Percentiles rank a stretch among this genome's conserved stretches.
These are phyloP conservation scores for Rotaria sp. DNA, from an alignment of 2,888 invertebrate genomes.

Conservation along the genomic window DNA sequence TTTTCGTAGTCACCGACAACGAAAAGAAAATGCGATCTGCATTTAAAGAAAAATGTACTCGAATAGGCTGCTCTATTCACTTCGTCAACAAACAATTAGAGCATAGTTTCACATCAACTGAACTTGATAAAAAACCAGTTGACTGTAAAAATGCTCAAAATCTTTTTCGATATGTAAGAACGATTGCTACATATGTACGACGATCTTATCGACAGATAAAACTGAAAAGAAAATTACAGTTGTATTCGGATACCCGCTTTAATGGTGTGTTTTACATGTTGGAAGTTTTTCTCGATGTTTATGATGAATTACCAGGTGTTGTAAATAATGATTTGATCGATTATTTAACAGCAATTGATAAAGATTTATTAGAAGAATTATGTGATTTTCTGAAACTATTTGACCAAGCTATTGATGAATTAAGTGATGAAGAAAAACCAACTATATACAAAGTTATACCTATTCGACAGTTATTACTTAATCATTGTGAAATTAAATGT, in stretches of 20 bases:
- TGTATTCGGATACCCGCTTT: background rate
- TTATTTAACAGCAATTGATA: background rate
- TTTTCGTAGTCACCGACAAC: background rate
- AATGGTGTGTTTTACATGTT: background rate
- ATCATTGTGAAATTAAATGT: background rate
- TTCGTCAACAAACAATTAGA: background rate
- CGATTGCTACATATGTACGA: background rate
- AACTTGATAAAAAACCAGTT: background rate
- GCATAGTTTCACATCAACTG: background rate
- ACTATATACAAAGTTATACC: background rate
- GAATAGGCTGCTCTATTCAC: background rate
- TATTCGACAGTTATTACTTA: background rate
- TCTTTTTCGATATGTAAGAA: background rate
- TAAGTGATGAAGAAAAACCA: background rate
- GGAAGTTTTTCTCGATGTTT: background rate
- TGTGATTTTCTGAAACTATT: background rate
- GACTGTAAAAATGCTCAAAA: background rate
- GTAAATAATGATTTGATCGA: background rate
- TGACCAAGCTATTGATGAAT: background rate
- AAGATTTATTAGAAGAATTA: background rate
- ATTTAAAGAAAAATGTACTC: background rate
- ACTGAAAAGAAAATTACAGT: background rate
- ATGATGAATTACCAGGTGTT: background rate
- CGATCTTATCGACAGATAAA: background rate
- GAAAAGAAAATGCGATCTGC: background rate